phyloP scores from a whole-genome alignment of 92 coral and sea anemone species.

The Phenganax subtilis region DNA sequence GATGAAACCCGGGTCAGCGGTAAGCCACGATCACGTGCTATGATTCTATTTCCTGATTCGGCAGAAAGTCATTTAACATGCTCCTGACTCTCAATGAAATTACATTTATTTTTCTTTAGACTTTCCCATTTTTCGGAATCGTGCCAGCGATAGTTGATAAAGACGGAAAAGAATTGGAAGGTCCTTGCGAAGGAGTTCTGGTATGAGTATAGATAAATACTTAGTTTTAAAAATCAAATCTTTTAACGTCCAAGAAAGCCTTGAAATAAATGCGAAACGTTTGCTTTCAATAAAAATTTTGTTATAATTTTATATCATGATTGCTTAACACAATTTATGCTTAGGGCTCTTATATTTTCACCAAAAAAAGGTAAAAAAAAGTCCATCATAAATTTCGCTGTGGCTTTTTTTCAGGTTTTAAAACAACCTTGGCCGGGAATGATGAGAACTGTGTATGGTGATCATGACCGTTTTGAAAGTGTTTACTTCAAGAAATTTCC shows the following conservation, averaged over 20 bases:
- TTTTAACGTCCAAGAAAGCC: no score
- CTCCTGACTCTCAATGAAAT: background rate
- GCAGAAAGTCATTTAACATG: background rate
- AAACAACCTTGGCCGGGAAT: slow-evolving; percentile 99
- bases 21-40: slow-evolving; percentile 44
- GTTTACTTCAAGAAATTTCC: slow-evolving; percentile 91
- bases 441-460: slow-evolving; percentile 87
- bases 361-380: no score
- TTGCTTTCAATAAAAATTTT: no score
- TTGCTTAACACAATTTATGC: no score
- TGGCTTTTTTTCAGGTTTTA: slow-evolving; percentile 54
- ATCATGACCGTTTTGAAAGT: slow-evolving; percentile 80
- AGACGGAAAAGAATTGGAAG: slow-evolving; percentile 85
- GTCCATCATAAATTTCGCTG: background rate
- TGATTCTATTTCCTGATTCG: background rate
- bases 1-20: slow-evolving; percentile 95
- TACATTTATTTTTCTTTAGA: slow-evolving; percentile 44
- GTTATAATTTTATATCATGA: no score
- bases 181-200: slow-evolving; percentile 89
- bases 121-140: slow-evolving; percentile 94
- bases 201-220: slow-evolving; percentile 39
- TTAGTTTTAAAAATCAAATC: no score
- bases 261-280: no score
- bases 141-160: slow-evolving; percentile 95
- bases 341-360: no score